phyloP scores from a whole-genome alignment of 2,888 invertebrate genomes.

The Callosobruchus maculatus region DNA sequence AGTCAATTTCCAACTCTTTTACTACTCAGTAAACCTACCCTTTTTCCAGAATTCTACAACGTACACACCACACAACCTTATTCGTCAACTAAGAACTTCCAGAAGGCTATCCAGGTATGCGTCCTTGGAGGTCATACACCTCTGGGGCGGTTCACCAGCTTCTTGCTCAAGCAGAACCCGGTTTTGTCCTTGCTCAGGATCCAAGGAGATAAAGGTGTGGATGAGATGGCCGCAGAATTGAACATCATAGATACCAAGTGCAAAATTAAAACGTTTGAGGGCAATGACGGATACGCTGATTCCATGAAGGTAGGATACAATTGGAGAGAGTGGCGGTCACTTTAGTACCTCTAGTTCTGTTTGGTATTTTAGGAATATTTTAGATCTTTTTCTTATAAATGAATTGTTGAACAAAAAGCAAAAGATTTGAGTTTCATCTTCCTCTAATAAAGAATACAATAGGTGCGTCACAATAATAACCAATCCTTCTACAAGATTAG shows the following conservation, averaged over 20 bases:
- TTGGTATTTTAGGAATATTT: too few relatives aligned
- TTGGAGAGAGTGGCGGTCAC: too few relatives aligned
- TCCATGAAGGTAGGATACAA: slow-evolving; percentile 35
- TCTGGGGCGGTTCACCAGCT: slow-evolving; percentile 52
- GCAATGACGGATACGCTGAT: slow-evolving; percentile 27
- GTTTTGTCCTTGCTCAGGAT: slow-evolving; percentile 40
- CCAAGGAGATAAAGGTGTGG: slow-evolving; percentile 34
- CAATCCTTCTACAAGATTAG: too few relatives aligned
- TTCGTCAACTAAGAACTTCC: slow-evolving; percentile 6
- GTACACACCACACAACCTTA: neutral
- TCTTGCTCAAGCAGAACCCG: slow-evolving; percentile 57
- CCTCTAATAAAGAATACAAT: too few relatives aligned
- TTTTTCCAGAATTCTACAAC: neutral
- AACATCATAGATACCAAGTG: slow-evolving; percentile 41
- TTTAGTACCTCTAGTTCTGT: too few relatives aligned
- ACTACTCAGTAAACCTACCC: too few relatives aligned
- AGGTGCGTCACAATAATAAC: too few relatives aligned
- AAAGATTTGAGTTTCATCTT: too few relatives aligned
- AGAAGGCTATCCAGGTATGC: slow-evolving; percentile 33
- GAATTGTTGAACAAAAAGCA: too few relatives aligned
- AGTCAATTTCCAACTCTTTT: too few relatives aligned
- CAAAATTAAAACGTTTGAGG: slow-evolving; percentile 28
- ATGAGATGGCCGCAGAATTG: slow-evolving; percentile 39
- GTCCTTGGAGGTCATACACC: slow-evolving; percentile 55
- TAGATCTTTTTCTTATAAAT: too few relatives aligned